phyloP scores from a whole-genome alignment of 2,888 invertebrate species.

The Deilephila elpenor region DNA sequence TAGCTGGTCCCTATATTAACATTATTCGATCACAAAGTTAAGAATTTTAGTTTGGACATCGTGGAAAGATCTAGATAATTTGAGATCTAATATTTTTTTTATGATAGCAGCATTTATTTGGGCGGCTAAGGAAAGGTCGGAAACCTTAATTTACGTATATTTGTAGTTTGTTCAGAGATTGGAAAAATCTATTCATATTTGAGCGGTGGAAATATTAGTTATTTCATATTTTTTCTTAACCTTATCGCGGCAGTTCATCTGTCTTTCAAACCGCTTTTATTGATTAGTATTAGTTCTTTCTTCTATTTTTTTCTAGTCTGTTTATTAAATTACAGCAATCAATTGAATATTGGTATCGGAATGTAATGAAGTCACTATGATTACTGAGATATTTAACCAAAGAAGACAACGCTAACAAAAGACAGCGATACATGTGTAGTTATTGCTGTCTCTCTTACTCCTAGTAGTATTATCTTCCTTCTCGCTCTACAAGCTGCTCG shows the following conservation, averaged over 20 bases:
- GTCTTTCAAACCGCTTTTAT: background rate
- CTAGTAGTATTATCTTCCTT: too few relatives aligned
- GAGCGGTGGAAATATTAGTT: background rate
- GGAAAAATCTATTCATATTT: background rate
- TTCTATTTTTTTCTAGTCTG: too few relatives aligned
- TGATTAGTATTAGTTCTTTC: background rate
- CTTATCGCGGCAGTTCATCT: background rate
- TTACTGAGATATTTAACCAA: too few relatives aligned
- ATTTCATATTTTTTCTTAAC: background rate
- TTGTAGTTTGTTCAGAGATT: background rate
- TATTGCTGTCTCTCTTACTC: too few relatives aligned
- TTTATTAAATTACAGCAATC: too few relatives aligned
- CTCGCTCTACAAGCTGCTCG: too few relatives aligned
- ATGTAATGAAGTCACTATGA: too few relatives aligned
- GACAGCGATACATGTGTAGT: too few relatives aligned
- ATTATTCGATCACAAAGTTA: background rate
- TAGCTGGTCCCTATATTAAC: conserved; percentile 11
- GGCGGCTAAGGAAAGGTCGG: too few relatives aligned
- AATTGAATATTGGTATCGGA: background rate
- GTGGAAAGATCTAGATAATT: background rate
- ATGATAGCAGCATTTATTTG: too few relatives aligned
- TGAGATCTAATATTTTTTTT: background rate
- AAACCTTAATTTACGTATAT: background rate
- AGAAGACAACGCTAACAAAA: too few relatives aligned
- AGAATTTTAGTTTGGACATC: background rate